Conservation (phyloP, 2,888 invertebrate genomes). For the Thumatha senex region DNA sequence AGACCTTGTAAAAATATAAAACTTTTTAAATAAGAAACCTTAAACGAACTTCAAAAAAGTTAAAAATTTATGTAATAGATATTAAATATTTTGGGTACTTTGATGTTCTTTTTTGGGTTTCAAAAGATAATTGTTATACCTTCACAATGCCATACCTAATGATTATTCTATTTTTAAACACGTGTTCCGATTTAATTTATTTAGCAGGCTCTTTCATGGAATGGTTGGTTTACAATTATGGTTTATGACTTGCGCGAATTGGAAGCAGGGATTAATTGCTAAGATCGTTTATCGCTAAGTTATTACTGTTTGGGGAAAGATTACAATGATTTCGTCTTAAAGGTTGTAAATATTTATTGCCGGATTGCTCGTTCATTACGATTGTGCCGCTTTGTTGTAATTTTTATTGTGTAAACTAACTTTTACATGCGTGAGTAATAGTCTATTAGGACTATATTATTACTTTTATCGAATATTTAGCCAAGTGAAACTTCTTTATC, state of each 20-base stretch:
- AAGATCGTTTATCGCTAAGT: conserved; percentile 13
- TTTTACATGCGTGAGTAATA: not conserved
- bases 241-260: conserved; percentile 27
- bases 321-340: not conserved
- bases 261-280: conserved; percentile 20
- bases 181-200: conserved; percentile 10
- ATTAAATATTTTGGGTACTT: too few relatives aligned
- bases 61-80: too few relatives aligned
- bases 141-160: not conserved
- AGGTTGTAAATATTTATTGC: conserved; percentile 2
- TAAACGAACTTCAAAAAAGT: too few relatives aligned
- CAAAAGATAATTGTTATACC: too few relatives aligned
- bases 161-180: not conserved
- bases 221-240: conserved; percentile 15
- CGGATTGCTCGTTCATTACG: not conserved
- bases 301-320: conserved; percentile 1
- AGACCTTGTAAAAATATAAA: too few relatives aligned
- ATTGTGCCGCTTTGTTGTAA: not conserved
- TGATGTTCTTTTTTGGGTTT: too few relatives aligned
- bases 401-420: not conserved
- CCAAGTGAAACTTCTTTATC: not conserved
- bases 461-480: not conserved
- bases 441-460: not conserved
- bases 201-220: conserved; percentile 12
- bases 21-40: too few relatives aligned